These are phyloP conservation scores for Cephalopterus ornatus DNA, from an alignment of 2,113 vertebrate genomes.

Conservation along the genomic window DNA sequence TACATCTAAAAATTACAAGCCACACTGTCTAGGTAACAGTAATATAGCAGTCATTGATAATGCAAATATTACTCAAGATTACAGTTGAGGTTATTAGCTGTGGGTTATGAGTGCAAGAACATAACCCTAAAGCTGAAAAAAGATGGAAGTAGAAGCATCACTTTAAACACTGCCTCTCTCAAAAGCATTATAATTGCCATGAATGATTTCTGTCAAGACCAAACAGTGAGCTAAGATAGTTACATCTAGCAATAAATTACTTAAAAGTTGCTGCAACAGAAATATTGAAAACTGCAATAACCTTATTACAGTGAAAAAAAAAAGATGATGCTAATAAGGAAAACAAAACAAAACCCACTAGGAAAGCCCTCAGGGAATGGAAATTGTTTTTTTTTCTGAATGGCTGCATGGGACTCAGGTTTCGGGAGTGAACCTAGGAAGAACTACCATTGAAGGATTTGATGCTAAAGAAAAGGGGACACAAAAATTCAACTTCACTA, in stretches of 20 bases:
- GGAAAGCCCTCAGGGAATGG: neutral
- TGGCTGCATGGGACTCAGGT: neutral
- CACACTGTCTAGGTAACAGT: neutral
- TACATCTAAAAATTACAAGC: neutral
- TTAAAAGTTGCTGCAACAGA: neutral
- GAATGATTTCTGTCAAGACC: neutral
- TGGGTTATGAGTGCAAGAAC: neutral
- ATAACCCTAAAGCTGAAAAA: neutral
- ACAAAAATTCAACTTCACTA: neutral
- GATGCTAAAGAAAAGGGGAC: neutral
- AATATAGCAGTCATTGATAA: accelerated
- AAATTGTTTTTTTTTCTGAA: neutral
- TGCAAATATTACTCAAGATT: neutral
- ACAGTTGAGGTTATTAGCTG: neutral
- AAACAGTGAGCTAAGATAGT: neutral
- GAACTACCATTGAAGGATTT: neutral
- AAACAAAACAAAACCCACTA: neutral
- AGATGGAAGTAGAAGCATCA: neutral
- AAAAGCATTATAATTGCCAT: neutral
- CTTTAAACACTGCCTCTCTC: neutral
- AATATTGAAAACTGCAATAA: neutral
- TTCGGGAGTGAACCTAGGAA: neutral
- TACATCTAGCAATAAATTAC: neutral
- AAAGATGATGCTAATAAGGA: neutral
- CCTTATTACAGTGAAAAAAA: neutral